These are phyloP conservation scores for Amyelois transitella DNA, from an alignment of 1,140 invertebrate species.

Conservation along the genomic window DNA sequence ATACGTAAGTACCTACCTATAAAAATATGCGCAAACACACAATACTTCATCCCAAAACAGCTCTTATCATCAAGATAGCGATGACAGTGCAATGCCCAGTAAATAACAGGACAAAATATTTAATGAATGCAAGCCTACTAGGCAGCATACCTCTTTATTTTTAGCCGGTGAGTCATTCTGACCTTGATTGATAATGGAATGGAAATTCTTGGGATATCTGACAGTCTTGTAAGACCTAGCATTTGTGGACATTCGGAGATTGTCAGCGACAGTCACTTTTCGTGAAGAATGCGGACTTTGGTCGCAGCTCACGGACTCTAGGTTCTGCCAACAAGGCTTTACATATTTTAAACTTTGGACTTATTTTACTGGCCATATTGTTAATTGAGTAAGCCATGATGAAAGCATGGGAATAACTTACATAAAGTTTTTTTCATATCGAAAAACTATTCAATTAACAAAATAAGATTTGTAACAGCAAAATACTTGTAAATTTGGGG, in stretches of 20 bases:
- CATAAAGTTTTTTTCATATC: no score
- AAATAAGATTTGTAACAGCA: no score
- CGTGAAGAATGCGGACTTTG: background rate
- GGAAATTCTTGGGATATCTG: constrained; percentile 40
- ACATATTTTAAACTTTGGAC: no score
- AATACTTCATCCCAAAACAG: background rate
- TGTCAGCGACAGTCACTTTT: background rate
- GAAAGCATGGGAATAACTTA: no score
- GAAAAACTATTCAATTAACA: no score
- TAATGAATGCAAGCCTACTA: background rate
- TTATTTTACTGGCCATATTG: no score
- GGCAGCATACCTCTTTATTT: background rate
- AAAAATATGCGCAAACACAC: no score
- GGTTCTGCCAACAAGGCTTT: no score
- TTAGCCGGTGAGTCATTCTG: background rate
- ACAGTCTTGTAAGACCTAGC: constrained; percentile 11
- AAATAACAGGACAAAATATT: constrained; percentile 5
- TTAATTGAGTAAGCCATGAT: no score
- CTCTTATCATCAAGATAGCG: background rate
- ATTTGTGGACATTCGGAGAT: background rate
- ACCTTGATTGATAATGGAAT: constrained; percentile 20
- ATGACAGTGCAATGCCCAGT: background rate
- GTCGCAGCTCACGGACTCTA: background rate
- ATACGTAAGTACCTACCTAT: no score
- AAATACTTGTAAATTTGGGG: no score